phyloP scores from a whole-genome alignment of 2,888 invertebrate genomes.

The Ophion costatus region DNA sequence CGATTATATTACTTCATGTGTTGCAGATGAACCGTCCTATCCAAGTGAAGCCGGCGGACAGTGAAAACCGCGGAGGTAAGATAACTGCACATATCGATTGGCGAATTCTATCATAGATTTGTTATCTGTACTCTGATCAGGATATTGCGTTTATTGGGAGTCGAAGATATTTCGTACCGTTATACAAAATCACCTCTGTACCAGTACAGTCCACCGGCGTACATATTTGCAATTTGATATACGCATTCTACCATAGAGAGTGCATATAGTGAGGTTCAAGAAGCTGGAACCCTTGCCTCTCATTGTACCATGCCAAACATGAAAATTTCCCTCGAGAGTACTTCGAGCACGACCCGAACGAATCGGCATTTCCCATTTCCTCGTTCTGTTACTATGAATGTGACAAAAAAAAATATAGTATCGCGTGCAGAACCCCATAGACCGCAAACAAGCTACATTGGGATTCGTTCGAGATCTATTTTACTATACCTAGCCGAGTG shows the following conservation, averaged over 20 bases:
- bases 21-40: conserved; percentile 99
- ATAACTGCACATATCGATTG: conserved; percentile 70
- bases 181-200: conserved; percentile 43
- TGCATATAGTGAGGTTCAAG: conserved; percentile 32
- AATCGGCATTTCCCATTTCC: conserved; percentile 58
- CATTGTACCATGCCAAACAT: conserved; percentile 61
- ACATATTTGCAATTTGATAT: conserved; percentile 43
- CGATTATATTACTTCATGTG: conserved; percentile 77
- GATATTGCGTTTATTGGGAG: conserved; percentile 60
- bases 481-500: neutral
- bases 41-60: conserved; percentile 99
- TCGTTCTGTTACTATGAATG: conserved; percentile 37
- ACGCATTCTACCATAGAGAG: conserved; percentile 15
- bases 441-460: conserved; percentile 16
- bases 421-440: conserved; percentile 25
- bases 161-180: conserved; percentile 37
- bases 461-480: conserved; percentile 40
- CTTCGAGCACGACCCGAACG: conserved; percentile 36
- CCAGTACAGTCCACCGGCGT: conserved; percentile 38
- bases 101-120: conserved; percentile 54
- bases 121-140: conserved; percentile 52
- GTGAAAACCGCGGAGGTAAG: conserved; percentile 99
- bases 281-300: conserved; percentile 50
- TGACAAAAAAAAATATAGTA: conserved; percentile 33
- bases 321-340: conserved; percentile 63